Base-by-base conservation (phyloP, 2,888 invertebrate species). In the Prionchulus punctatus region DNA sequence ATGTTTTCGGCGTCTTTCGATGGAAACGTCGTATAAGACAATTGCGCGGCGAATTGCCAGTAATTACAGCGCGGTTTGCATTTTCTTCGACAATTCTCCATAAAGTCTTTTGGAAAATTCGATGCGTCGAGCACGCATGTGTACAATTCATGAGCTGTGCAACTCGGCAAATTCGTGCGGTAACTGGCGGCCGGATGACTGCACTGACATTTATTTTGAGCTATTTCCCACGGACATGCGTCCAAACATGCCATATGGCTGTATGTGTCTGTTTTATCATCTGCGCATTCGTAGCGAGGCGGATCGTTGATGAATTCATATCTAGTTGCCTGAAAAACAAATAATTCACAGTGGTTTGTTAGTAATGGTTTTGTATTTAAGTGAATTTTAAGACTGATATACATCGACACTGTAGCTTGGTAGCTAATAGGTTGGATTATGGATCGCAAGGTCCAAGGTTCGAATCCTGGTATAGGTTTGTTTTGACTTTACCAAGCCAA, bases 21-120 rank as follows among this genome's bases (percentile, higher is more conserved):
- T 2, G 56, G 66, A 52, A 66, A 64, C 23, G 57, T 62, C 3
- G 65, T 64, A 53, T 64, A 66, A 57, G 64, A 65, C 26, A 66
- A 58, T 49, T 62, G 60, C 54, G 65, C 63, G 55, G 60, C 56
- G 54, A 65, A 67, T 15, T 62, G 59, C 66, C 66, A 67, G 28
- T 65, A 64, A 12, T 60, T 57, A 43, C 67, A 67, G 1, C 66
- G 65, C 2, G 66, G 60, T 26, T 61, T 60, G 56, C 67, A 67
- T 26, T 61, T 57, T 7, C 57, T 55, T 57, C 63, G 63, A 54
- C 67, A 67, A 45, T 12, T 45, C 23, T 12, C 45, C 45, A 45
- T 45, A 12, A 45, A 23, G 23, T 12, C 45, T n/a, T 45, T 23
- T n/a, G n/a, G n/a, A n/a, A n/a, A n/a, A n/a, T n/a, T n/a, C n/a